Evolutionary conservation across 2,888 invertebrate genomes (phyloP), one percentile per base, ranked within the genome.

Genomic region (Hypolimnas misippus): DNA sequence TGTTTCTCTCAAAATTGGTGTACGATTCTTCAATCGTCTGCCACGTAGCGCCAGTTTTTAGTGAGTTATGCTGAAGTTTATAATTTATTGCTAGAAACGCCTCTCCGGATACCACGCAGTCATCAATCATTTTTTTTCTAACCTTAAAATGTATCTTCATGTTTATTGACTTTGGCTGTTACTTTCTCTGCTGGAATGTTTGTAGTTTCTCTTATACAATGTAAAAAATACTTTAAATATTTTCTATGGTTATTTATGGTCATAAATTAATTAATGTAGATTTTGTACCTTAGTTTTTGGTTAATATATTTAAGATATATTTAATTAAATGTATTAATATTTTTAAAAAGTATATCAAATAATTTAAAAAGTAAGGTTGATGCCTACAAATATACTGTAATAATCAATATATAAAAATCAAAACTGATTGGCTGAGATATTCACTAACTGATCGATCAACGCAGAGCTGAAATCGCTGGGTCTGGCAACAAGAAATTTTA

Each of bases 71-170:
- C 8, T 19, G 19, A 49, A 57, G 19, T 33, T 44, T 55, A 62
- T 66, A 67, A 66, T 67, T 69, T 63, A 66, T 46, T 19, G 54
- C 33, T 42, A 55, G 49, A 31, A 44, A 59, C 63, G 63, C 59
- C 51, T 57, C 57, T 59, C 14, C n/a, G n/a, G 42, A 52, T 57
- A 59, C 29, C 29, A 29, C 38, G 35, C 21, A 31, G 35, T 44
- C 66, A 71, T 71, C 69, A 68, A 71, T 71, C 69, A 70, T 63
- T 67, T 68, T 70, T 69, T 70, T 69, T 69, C 64, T 66, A 17
- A 29, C 58, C 46, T 42, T 16, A 49, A 63, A 53, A 56, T 63
- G 56, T 56, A 14, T 66, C 50, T 35, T 62, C 50, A 8, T 54
- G 8, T 21, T 57, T 62, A 63, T 49, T 33, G 31, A 49, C 25